Conservation (phyloP, 2,113 vertebrate species). For the Stictonetta naevosa region DNA sequence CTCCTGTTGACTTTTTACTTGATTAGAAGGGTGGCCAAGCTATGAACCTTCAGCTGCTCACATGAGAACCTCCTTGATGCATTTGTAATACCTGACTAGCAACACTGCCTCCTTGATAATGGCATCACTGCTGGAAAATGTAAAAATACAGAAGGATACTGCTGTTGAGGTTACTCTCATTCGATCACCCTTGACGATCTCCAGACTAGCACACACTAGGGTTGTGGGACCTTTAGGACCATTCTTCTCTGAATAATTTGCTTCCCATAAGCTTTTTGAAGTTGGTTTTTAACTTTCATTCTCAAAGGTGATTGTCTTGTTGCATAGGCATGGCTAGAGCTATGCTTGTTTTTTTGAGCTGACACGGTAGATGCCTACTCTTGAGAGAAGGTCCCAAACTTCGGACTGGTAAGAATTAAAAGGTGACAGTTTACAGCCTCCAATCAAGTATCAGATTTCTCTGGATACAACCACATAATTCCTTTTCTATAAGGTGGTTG, state of each 20-base stretch:
- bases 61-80: not conserved
- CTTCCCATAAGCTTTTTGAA: not conserved
- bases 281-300: not conserved
- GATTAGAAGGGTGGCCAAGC: not conserved
- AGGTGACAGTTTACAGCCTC: not conserved
- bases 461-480: not conserved
- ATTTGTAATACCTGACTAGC: not conserved
- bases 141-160: not conserved
- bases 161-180: fast-evolving
- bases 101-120: not conserved
- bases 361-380: not conserved
- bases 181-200: not conserved
- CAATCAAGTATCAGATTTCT: not conserved
- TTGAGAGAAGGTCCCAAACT: not conserved
- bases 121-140: not conserved
- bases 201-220: not conserved
- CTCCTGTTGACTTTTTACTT: not conserved
- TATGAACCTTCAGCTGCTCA: not conserved
- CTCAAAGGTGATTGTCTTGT: not conserved
- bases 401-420: not conserved
- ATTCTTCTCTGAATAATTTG: not conserved
- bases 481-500: not conserved
- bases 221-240: not conserved
- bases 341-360: not conserved
- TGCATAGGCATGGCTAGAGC: not conserved